Evolutionary conservation across 2,888 invertebrate genomes (phyloP).

Genomic region (Ennomos quercinarius): DNA sequence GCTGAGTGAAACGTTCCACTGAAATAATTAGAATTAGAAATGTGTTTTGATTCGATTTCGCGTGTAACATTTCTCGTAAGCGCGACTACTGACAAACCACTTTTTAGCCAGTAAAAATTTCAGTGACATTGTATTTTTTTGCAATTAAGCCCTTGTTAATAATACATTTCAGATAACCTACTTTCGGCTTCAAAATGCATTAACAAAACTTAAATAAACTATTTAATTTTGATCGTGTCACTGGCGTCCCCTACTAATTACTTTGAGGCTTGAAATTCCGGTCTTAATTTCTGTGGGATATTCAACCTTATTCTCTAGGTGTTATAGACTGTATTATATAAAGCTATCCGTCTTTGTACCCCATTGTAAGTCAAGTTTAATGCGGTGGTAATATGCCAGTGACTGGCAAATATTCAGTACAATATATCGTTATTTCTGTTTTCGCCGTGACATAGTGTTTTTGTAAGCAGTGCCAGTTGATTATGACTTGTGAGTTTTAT

Average conservation of each 20-base stretch:
- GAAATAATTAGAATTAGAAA: too few species aligned
- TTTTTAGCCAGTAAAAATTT: too few species aligned
- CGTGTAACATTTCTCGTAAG: too few species aligned
- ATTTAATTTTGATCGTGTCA: constrained; percentile 24
- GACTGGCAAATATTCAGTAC: constrained; percentile 47
- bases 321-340: constrained; percentile 17
- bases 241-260: constrained; percentile 29
- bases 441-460: constrained; percentile 43
- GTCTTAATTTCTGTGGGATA: neutral
- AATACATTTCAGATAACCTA: too few species aligned
- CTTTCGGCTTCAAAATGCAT: too few species aligned
- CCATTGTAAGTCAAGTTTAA: constrained; percentile 54
- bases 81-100: too few species aligned
- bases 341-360: constrained; percentile 43
- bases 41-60: too few species aligned
- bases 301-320: constrained; percentile 19
- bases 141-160: too few species aligned
- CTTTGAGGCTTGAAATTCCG: constrained; percentile 15
- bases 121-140: too few species aligned
- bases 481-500: constrained; percentile 28
- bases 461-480: constrained; percentile 38
- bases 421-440: constrained; percentile 46
- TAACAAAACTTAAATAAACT: constrained; percentile 2
- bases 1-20: too few species aligned
- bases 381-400: constrained; percentile 53